Evolutionary conservation across 1,140 invertebrate genomes (phyloP).

Genomic region (Drosophila sucinea): DNA sequence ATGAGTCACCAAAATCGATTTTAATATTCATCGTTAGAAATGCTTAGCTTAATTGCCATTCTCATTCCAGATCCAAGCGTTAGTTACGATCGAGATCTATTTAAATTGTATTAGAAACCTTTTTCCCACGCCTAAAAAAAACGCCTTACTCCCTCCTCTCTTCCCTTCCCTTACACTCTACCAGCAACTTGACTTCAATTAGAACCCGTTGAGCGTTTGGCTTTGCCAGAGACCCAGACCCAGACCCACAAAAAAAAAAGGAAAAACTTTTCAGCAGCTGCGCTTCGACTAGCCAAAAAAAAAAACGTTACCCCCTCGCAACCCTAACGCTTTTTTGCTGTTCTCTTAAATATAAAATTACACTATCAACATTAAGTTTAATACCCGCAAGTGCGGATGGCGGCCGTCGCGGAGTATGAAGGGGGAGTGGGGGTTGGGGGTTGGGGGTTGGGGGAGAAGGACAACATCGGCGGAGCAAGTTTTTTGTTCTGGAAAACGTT

Average conservation of each 20-base stretch:
- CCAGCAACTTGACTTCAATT: slow-evolving; percentile 62
- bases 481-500: slow-evolving; percentile 58
- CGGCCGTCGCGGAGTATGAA: not conserved
- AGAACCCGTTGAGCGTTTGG: slow-evolving; percentile 52
- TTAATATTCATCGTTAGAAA: too few species aligned
- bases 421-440: not conserved
- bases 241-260: slow-evolving; percentile 12
- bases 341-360: slow-evolving; percentile 77
- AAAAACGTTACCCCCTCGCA: slow-evolving; percentile 40
- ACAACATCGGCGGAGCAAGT: slow-evolving; percentile 41
- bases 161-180: not conserved
- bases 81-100: not conserved
- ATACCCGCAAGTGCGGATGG: slow-evolving; percentile 71
- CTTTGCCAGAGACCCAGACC: not conserved
- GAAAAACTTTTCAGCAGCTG: slow-evolving; percentile 18
- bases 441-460: not conserved
- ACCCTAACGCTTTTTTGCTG: slow-evolving; percentile 51
- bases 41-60: not conserved
- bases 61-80: too few species aligned
- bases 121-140: not conserved
- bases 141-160: not conserved
- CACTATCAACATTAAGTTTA: slow-evolving; percentile 80
- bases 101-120: not conserved
- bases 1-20: too few species aligned
- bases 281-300: slow-evolving; percentile 6